Evolutionary conservation across 2,797 vertebrate genomes (phyloP).

Genomic region (Orestias chungarensis): DNA sequence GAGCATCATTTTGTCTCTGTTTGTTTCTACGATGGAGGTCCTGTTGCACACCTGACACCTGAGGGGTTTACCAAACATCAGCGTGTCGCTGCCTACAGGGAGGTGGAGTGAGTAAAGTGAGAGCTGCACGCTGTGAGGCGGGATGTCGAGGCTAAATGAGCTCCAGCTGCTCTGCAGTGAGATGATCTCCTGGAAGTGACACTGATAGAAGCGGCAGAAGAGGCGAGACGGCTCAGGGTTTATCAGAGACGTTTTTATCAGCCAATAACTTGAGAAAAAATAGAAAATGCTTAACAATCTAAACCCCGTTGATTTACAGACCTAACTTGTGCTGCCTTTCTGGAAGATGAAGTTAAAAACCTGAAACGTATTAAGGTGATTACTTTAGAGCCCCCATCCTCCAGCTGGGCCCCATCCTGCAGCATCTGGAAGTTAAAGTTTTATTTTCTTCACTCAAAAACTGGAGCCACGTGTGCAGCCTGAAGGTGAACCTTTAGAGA

Average conservation of each 20-base stretch:
- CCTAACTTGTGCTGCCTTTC: slow-evolving; percentile 61
- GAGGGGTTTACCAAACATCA: slow-evolving; percentile 25
- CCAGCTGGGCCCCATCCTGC: slow-evolving; percentile 69
- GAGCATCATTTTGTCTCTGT: slow-evolving; percentile 31
- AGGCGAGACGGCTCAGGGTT: slow-evolving; percentile 22
- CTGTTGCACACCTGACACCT: slow-evolving; percentile 26
- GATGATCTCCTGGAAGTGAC: neutral
- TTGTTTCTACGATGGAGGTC: slow-evolving; percentile 36
- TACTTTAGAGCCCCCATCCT: slow-evolving; percentile 57
- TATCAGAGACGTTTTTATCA: slow-evolving; percentile 31
- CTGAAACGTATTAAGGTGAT: slow-evolving; percentile 76
- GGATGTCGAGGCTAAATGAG: slow-evolving; percentile 32
- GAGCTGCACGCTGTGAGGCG: slow-evolving; percentile 21
- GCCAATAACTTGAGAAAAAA: slow-evolving; percentile 25
- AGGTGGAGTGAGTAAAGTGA: neutral
- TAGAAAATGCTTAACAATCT: slow-evolving; percentile 68
- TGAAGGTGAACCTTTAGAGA: slow-evolving; percentile 73
- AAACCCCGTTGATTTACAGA: slow-evolving; percentile 69
- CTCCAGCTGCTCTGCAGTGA: slow-evolving; percentile 29
- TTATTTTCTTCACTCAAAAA: slow-evolving; percentile 61
- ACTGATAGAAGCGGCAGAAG: slow-evolving; percentile 8
- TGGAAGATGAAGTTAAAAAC: slow-evolving; percentile 68
- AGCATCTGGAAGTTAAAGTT: slow-evolving; percentile 75
- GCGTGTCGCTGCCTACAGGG: slow-evolving; percentile 27
- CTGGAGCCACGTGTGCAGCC: slow-evolving; percentile 73